These are phyloP conservation scores for Pollenia labialis DNA, from an alignment of 2,888 invertebrate species.

Conservation along the genomic window DNA sequence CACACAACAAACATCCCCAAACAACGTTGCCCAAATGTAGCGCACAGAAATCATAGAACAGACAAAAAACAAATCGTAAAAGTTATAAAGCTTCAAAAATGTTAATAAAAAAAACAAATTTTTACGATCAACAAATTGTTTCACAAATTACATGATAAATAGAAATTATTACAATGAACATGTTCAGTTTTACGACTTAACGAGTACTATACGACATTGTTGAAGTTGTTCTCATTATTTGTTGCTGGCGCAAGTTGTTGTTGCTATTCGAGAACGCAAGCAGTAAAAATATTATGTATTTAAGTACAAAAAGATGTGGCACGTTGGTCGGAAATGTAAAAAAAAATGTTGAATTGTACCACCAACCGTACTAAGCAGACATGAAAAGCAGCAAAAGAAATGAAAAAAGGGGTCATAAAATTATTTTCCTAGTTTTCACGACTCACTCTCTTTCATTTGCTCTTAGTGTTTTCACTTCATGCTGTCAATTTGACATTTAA, in stretches of 20 bases:
- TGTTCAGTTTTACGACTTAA: constrained; percentile 71
- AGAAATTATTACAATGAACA: constrained; percentile 81
- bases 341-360: constrained; percentile 28
- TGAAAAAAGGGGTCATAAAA: constrained; percentile 57
- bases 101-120: constrained; percentile 60
- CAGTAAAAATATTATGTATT: constrained; percentile 57
- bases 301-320: constrained; percentile 17
- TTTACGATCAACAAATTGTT: constrained; percentile 81
- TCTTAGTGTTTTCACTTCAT: not conserved
- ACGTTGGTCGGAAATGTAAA: constrained; percentile 50
- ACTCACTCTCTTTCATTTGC: not conserved
- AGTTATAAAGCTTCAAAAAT: constrained; percentile 30
- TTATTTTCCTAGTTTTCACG: not conserved
- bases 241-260: constrained; percentile 35
- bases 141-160: constrained; percentile 82
- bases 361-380: constrained; percentile 44
- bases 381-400: constrained; percentile 14
- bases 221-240: constrained; percentile 45
- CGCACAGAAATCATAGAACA: constrained; percentile 3
- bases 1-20: too few species aligned
- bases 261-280: constrained; percentile 14
- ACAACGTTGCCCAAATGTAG: constrained; percentile 7
- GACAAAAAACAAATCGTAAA: constrained; percentile 14
- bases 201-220: constrained; percentile 37
- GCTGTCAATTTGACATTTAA: constrained; percentile 79